Evolutionary conservation across 1,140 invertebrate genomes (phyloP).

Genomic region (Penaeus vannamei): DNA sequence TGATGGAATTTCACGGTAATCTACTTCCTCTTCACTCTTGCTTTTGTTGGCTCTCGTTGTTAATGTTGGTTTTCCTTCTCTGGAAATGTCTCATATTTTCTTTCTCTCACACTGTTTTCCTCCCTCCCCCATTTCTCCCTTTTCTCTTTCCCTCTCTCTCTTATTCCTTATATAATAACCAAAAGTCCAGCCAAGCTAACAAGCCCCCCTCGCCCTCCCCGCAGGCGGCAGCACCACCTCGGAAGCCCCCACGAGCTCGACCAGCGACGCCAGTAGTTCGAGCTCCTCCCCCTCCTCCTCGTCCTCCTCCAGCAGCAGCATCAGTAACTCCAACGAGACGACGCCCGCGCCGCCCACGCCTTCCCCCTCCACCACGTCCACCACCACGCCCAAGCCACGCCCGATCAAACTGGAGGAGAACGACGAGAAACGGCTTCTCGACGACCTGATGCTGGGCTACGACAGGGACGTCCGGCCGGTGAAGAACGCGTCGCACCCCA

Average conservation of each 20-base stretch:
- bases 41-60: too few relatives aligned
- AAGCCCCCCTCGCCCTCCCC: not conserved
- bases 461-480: constrained; percentile 77
- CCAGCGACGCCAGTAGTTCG: not conserved
- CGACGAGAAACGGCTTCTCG: constrained; percentile 76
- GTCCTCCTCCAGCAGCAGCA: not conserved
- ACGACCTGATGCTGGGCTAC: constrained; percentile 75
- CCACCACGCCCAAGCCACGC: not conserved
- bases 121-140: too few relatives aligned
- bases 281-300: not conserved
- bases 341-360: not conserved
- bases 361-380: not conserved
- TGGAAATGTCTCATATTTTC: too few relatives aligned
- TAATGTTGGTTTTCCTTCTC: too few relatives aligned
- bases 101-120: too few relatives aligned
- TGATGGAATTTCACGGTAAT: too few relatives aligned
- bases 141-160: too few relatives aligned
- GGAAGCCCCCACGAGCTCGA: not conserved
- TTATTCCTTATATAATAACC: not conserved
- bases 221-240: constrained; percentile 14
- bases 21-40: too few relatives aligned
- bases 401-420: constrained; percentile 69
- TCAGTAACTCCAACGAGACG: not conserved
- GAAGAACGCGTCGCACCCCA: constrained; percentile 74
- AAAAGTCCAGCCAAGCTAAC: not conserved